Percentiles rank a stretch among this genome's conserved stretches.
Conservation (phyloP, 2,797 vertebrate species). For the Craterocephalus amniculus region DNA sequence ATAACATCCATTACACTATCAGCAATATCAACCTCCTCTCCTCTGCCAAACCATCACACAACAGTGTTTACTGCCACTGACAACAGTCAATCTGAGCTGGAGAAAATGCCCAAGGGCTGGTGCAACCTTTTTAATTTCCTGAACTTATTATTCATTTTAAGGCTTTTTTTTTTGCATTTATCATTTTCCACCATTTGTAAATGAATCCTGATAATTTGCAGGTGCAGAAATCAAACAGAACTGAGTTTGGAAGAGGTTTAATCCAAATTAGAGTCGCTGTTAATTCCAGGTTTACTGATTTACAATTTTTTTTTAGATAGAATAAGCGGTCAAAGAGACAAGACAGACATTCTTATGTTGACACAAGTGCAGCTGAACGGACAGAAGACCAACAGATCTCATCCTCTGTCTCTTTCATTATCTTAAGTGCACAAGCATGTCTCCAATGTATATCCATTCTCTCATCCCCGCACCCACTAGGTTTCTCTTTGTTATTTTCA, state of each 20-base stretch:
- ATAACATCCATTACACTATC: no score
- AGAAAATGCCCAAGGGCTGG: not conserved
- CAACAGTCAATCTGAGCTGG: no score
- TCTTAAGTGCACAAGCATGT: slow-evolving; percentile 8
- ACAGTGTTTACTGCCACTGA: no score
- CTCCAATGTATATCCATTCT: slow-evolving; percentile 30
- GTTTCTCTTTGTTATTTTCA: slow-evolving; percentile 47
- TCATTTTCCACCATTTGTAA: not conserved
- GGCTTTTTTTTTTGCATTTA: not conserved
- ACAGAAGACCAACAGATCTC: slow-evolving; percentile 4
- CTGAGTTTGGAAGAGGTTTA: not conserved
- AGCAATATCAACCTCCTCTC: no score
- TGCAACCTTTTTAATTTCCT: not conserved
- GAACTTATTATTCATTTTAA: slow-evolving; percentile 1
- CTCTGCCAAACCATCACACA: no score
- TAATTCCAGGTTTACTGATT: slow-evolving; percentile 7
- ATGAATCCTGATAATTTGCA: slow-evolving; percentile 1
- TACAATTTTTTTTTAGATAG: not conserved
- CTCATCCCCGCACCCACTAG: slow-evolving; percentile 44
- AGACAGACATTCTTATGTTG: not conserved
- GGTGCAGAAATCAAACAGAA: slow-evolving; percentile 20
- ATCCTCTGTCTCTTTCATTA: slow-evolving; percentile 20
- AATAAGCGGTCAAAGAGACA: not conserved
- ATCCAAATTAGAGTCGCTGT: slow-evolving; percentile 1
- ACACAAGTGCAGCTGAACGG: not conserved